A percentile compares a stretch with the other conserved stretches of the same genome.
These are phyloP conservation scores for Rhincodon typus DNA, from an alignment of 2,797 vertebrate species.

Conservation along the genomic window DNA sequence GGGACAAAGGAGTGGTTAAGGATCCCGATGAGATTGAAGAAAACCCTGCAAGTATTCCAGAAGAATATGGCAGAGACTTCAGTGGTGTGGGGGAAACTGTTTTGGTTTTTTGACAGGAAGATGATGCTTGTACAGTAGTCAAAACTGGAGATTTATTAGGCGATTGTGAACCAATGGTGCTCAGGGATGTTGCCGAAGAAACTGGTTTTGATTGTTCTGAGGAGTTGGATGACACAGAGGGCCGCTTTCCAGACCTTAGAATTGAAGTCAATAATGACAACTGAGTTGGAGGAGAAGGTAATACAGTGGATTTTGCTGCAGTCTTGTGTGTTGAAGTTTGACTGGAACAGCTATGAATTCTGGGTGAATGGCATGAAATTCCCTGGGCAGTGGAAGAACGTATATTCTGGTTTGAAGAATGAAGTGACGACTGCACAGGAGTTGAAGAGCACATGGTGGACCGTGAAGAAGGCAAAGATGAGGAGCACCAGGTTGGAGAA, in stretches of 20 bases:
- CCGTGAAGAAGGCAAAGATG: constrained; percentile 58
- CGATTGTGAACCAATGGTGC: constrained; percentile 55
- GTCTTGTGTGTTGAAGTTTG: constrained; percentile 53
- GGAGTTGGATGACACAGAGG: constrained; percentile 60
- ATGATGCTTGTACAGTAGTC: background rate
- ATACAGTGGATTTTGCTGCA: constrained; percentile 50
- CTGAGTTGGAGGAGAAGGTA: constrained; percentile 67
- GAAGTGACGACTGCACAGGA: constrained; percentile 64
- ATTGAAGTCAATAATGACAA: constrained; percentile 88
- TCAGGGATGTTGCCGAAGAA: constrained; percentile 66
- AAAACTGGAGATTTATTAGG: constrained; percentile 47
- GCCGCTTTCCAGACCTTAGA: constrained; percentile 75
- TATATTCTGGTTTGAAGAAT: constrained; percentile 66
- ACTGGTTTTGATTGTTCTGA: constrained; percentile 57
- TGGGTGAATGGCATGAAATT: constrained; percentile 59
- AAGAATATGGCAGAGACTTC: background rate
- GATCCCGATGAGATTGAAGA: constrained; percentile 51
- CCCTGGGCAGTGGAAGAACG: constrained; percentile 40
- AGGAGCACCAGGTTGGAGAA: constrained; percentile 44
- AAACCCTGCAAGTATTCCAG: constrained; percentile 43
- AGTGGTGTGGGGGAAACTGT: constrained; percentile 50
- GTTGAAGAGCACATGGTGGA: constrained; percentile 63
- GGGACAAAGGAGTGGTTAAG: constrained; percentile 48
- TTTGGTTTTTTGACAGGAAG: constrained; percentile 26
- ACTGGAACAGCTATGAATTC: constrained; percentile 58